Evolutionary conservation across 2,113 vertebrate genomes (phyloP).

Genomic region (Bos indicus): DNA sequence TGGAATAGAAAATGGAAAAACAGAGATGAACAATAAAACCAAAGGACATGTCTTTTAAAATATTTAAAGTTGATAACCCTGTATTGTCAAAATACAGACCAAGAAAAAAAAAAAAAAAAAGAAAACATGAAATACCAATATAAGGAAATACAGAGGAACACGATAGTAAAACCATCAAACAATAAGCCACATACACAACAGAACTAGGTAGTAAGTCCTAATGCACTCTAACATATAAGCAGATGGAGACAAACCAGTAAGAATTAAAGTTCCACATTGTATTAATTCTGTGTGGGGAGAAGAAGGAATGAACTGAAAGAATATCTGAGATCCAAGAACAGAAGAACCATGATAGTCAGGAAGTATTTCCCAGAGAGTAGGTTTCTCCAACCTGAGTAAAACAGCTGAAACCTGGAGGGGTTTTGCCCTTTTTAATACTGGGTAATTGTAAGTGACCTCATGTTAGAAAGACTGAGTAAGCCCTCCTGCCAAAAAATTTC

Average conservation of each 20-base stretch:
- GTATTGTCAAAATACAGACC: background rate
- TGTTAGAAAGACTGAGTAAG: background rate
- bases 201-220: background rate
- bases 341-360: background rate
- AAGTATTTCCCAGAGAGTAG: background rate
- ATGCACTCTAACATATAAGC: background rate
- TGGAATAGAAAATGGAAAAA: background rate
- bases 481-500: background rate
- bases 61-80: background rate
- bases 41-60: background rate
- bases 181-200: background rate
- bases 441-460: background rate
- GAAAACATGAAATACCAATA: background rate
- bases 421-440: background rate
- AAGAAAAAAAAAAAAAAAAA: too few species aligned
- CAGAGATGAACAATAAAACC: background rate
- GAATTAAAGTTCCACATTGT: background rate
- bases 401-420: background rate
- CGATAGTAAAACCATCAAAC: background rate
- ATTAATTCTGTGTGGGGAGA: background rate
- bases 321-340: background rate
- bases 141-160: background rate
- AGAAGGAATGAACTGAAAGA: background rate
- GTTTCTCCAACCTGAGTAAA: background rate
- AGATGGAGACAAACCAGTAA: background rate